Conservation (phyloP, 2,888 invertebrate species). For the Bombylius major region DNA sequence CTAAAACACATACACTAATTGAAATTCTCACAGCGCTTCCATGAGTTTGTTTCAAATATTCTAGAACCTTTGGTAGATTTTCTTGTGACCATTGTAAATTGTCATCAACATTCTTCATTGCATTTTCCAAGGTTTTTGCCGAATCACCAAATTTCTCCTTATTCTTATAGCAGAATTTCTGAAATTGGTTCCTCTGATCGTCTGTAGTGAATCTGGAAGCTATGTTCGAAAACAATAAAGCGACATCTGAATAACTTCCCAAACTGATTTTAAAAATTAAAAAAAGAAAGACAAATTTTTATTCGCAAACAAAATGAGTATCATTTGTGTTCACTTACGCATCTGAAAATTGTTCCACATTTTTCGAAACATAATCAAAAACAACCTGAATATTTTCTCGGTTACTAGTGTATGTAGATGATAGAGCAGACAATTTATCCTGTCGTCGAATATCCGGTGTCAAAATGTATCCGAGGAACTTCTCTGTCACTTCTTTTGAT, state of each 20-base stretch:
- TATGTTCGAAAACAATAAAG: constrained; percentile 26
- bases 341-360: constrained; percentile 18
- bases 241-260: constrained; percentile 26
- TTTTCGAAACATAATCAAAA: constrained; percentile 35
- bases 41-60: constrained; percentile 16
- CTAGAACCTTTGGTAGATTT: constrained; percentile 20
- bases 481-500: constrained; percentile 39
- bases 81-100: constrained; percentile 28
- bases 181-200: constrained; percentile 20
- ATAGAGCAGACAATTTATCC: constrained; percentile 29
- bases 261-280: constrained; percentile 18
- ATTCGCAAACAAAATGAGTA: no score
- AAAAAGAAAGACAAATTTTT: background rate
- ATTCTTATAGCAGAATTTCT: constrained; percentile 21
- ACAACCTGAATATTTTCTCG: constrained; percentile 43
- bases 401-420: constrained; percentile 41
- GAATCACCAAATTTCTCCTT: constrained; percentile 23
- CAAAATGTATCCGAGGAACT: constrained; percentile 39
- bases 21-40: no score
- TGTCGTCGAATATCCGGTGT: constrained; percentile 32
- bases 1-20: no score
- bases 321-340: constrained; percentile 24
- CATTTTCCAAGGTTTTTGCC: constrained; percentile 18
- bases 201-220: constrained; percentile 28
- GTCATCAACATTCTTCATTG: constrained; percentile 22